phyloP scores from a whole-genome alignment of 2,888 invertebrate species.

The Pelosia muscerda region DNA sequence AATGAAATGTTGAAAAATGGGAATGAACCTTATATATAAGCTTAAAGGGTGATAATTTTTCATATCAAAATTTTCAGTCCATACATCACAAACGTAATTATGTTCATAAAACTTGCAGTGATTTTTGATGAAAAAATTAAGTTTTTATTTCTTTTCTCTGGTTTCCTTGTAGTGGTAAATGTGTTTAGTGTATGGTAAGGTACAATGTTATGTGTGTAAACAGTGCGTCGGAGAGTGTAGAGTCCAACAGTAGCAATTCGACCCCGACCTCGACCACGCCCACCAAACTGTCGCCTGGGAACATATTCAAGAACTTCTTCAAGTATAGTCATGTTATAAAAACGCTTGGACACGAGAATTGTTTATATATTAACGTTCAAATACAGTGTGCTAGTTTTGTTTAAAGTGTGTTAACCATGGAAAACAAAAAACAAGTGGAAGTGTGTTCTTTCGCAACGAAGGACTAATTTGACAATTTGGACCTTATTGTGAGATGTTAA shows the following conservation, averaged over 20 bases:
- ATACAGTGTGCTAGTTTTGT: constrained; percentile 16
- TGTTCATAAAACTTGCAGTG: no score
- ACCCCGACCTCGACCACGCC: constrained; percentile 84
- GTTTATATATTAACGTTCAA: constrained; percentile 20
- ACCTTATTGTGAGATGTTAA: no score
- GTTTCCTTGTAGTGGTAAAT: neutral
- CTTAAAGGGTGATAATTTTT: neutral
- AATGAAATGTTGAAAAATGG: neutral
- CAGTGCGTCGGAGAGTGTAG: constrained; percentile 77
- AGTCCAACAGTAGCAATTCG: constrained; percentile 81
- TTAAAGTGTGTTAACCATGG: neutral
- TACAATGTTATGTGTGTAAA: constrained; percentile 45
- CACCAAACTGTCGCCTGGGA: constrained; percentile 93
- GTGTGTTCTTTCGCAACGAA: no score
- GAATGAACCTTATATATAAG: neutral
- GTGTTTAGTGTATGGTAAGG: constrained; percentile 16
- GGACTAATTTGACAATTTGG: no score
- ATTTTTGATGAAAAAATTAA: neutral
- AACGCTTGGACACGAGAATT: constrained; percentile 64
- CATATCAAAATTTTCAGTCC: no score
- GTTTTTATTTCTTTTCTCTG: neutral
- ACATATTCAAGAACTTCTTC: constrained; percentile 98
- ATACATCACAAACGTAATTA: neutral
- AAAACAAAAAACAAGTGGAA: no score
- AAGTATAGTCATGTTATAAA: constrained; percentile 89